Base-by-base conservation (phyloP, 2,888 invertebrate genomes). In the Hoplodrina blanda region DNA sequence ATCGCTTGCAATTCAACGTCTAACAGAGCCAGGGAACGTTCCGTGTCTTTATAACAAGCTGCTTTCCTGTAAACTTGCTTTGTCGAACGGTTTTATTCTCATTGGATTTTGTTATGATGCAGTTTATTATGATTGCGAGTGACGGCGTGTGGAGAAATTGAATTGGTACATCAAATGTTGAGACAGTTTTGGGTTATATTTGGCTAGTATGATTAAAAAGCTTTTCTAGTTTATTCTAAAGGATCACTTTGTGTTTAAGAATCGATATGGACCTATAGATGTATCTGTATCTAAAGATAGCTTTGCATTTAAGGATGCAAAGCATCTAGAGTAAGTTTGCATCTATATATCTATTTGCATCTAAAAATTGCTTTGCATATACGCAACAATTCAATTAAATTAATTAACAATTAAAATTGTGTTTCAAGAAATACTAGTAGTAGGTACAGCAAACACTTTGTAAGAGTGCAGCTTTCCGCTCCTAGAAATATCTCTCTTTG, bases 1-100 rank as follows among this genome's bases (percentile, higher is more conserved):
- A 78, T 81, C 73, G 79, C 57, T 80, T 37, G 66, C 73, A 63
- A 77, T 77, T 73, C 55, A 67, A 57, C 66, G 55, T 62, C 56
- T 74, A 70, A 69, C 65, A 46, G 64, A 77, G 62, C 66, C 15
- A 20, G 25, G 67, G 63, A 71, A 54, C 53, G 62, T 17, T 69
- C 37, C 44, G 50, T 80, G 77, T 81, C 77, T 81, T 71, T 57
- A 41, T 66, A 54, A 63, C 63, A 64, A 61, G 19, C 56, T 52
- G 41, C 53, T 64, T 54, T 41, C 20, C 10, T 46, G 37, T 44
- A 44, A 20, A 20, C 30, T 44, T 17, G 50, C 10, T 37, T 25
- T 69, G 56, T 61, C 19, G 33, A 8, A 61, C 10, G 33, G 1
- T 55, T 74, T 49, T 70, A 67, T 67, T 75, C 49, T 49, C 37